Evolutionary conservation across 2,888 invertebrate species (phyloP).

Genomic region (Gordius sp.): DNA sequence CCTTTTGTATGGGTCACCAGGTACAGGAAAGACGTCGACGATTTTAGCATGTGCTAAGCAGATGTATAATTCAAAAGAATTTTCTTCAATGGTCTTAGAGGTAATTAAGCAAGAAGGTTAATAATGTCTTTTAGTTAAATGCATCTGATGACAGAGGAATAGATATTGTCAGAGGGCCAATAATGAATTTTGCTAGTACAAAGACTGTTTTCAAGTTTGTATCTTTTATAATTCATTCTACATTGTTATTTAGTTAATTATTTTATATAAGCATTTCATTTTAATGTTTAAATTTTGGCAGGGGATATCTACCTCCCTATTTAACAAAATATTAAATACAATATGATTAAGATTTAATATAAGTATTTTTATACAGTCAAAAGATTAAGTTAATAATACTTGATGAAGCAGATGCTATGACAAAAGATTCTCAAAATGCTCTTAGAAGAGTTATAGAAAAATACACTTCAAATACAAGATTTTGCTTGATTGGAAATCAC

Average conservation of each 20-base stretch:
- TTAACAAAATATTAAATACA: background rate
- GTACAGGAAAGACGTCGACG: constrained; percentile 89
- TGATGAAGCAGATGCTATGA: constrained; percentile 98
- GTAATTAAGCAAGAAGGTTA: constrained; percentile 22
- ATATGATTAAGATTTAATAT: background rate
- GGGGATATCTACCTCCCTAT: no score
- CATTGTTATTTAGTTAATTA: no score
- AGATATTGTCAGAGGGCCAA: constrained; percentile 66
- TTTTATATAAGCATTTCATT: constrained; percentile 15
- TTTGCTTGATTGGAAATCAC: constrained; percentile 96
- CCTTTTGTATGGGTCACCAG: constrained; percentile 86
- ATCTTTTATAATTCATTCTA: background rate
- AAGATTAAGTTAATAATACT: constrained; percentile 67
- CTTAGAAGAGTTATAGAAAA: constrained; percentile 85
- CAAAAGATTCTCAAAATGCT: constrained; percentile 95
- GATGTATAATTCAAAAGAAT: constrained; percentile 60
- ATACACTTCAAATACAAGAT: constrained; percentile 86
- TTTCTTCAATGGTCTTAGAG: constrained; percentile 61
- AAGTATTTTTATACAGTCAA: constrained; percentile 1
- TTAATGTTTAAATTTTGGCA: background rate
- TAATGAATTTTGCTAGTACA: constrained; percentile 82
- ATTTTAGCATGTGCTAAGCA: constrained; percentile 77
- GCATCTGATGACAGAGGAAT: constrained; percentile 96
- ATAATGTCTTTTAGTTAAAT: constrained; percentile 42
- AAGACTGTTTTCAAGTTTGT: constrained; percentile 35